Evolutionary conservation across 2,797 vertebrate species (phyloP), one percentile per base, ranked within the genome.

Genomic region (Scolopax rusticola): DNA sequence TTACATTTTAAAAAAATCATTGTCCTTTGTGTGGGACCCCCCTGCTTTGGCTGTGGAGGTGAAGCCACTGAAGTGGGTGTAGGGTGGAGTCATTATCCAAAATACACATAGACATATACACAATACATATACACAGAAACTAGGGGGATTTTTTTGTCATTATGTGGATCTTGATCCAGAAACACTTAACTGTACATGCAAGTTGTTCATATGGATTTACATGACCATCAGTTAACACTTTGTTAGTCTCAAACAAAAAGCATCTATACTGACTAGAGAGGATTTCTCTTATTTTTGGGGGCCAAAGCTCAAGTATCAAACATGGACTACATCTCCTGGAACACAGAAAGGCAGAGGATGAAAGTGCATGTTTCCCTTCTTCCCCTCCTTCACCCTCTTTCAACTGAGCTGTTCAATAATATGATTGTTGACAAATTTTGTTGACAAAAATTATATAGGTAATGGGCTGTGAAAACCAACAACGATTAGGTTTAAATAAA

Each of bases 11-110:
- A 69, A 70, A 67, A 65, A 47, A 57, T 25, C 13, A 13, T 63
- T 79, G 33, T 1, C 18, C 7, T 47, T 3, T 23, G 8, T 56
- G 28, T 50, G n/a, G 20, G 32, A 48, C 0, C 1, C 23, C 19
- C 25, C 18, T 48, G 32, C 33, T 83, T 73, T 61, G 28, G 8
- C n/a, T 80, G 30, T 45, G 50, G 21, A 85, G 19, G 16, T 77
- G 21, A 80, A 71, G 21, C 4, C 60, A 75, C 25, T 80, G 21
- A 75, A 21, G 8, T 28, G 12, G 4, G 7, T 33, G 11, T n/a
- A 33, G 24, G n/a, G 21, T 47, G n/a, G 7, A 81, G 45, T 36
- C 8, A 21, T 50, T 59, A 77, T 28, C n/a, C 57, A 81, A 87
- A 78, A 60, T 54, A 61, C 83, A 75, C 25, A 57, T 7, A 33